Base-by-base conservation (phyloP, 2,797 vertebrate genomes). In the Sebastes cheni region DNA sequence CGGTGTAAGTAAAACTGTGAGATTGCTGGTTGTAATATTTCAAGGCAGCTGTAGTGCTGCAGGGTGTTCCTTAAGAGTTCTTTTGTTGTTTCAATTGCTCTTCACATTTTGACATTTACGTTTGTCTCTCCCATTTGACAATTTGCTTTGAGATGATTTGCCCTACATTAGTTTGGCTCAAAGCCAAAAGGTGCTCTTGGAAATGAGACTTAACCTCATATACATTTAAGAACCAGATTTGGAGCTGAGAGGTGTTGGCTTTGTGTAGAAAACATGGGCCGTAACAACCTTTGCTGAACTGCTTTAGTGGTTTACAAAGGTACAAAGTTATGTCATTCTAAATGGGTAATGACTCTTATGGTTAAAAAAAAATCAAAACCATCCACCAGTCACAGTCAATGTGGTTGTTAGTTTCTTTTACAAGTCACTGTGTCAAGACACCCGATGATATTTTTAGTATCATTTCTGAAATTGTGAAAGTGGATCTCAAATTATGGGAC, bases 381-480 rank as follows among this genome's bases (percentile, higher is more conserved):
- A 39, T 54, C n/a, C 58, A 62, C n/a, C 42, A n/a, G 23, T 30
- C 42, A 2, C 10, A 55, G 6, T 55, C 0, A 5, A 7, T 62
- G n/a, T 1, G 3, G 25, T 7, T 10, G 3, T 66, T 12, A 3
- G 18, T 30, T 20, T 55, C 52, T 32, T 59, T 58, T 61, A 46
- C 42, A 25, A 55, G 67, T 52, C 27, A 34, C 34, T 8, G 22
- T 46, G 27, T 64, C 22, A 34, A 55, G 64, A 76, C 16, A 30
- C 52, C 42, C 25, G 23, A 29, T 30, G n/a, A 46, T 80, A 70
- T 72, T 75, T 84, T 83, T 67, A 75, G 62, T 32, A 34, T 59
- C 3, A 56, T 55, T 77, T 70, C 25, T 72, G 16, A 75, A 64
- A 80, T 62, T 30, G 46, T 77, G 29, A 79, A 85, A 85, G 67